These are phyloP conservation scores for Lemur catta DNA, from an alignment of 2,797 vertebrate species.

Conservation along the genomic window DNA sequence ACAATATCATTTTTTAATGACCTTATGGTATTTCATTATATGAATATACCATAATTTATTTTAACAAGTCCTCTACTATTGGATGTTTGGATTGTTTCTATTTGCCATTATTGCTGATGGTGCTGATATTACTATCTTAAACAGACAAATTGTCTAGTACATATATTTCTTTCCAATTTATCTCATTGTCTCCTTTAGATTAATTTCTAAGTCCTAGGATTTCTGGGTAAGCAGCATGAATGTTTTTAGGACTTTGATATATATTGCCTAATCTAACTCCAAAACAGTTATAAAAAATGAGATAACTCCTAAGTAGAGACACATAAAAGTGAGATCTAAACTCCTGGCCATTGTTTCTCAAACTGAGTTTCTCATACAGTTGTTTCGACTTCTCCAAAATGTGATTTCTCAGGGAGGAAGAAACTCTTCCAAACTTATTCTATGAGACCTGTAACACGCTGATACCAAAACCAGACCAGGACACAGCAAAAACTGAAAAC, in stretches of 20 bases:
- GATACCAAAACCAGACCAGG: too few relatives aligned
- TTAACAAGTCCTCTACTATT: background rate
- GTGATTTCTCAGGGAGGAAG: background rate
- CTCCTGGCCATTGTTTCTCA: background rate
- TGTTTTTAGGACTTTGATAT: background rate
- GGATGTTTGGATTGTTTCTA: background rate
- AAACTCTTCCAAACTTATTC: too few relatives aligned
- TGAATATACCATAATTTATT: background rate
- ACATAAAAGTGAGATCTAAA: background rate
- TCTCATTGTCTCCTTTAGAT: background rate
- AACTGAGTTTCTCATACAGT: background rate
- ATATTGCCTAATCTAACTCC: background rate
- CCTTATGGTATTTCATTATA: background rate
- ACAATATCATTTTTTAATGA: background rate
- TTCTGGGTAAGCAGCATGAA: background rate
- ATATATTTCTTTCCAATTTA: background rate
- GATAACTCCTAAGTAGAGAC: background rate
- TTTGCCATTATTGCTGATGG: background rate
- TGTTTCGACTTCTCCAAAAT: background rate
- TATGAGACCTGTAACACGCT: too few relatives aligned
- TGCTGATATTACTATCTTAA: background rate
- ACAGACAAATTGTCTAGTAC: background rate
- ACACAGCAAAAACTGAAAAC: too few relatives aligned
- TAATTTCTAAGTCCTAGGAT: background rate
- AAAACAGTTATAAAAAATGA: background rate